Conservation (phyloP, 1,140 invertebrate species). For the Papilio glaucus region DNA sequence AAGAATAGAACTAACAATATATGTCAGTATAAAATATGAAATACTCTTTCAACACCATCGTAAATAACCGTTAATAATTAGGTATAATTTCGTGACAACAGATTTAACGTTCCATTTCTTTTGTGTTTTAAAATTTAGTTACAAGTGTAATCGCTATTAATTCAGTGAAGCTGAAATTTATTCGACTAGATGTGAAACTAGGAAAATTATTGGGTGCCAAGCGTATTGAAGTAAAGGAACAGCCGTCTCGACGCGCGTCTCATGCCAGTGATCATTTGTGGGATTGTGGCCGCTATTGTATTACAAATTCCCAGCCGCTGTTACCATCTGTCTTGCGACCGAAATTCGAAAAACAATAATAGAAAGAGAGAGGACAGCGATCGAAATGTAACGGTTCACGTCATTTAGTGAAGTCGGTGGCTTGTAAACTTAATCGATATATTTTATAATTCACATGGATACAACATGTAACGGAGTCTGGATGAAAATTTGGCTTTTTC, state of each 20-base stretch:
- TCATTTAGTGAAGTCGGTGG: conserved; percentile 40
- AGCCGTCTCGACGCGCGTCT: conserved; percentile 56
- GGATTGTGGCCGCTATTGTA: conserved; percentile 67
- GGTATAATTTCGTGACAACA: conserved; percentile 21
- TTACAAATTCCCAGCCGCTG: conserved; percentile 73
- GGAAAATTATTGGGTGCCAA: conserved; percentile 78
- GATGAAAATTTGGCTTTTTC: not conserved
- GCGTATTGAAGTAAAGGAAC: conserved; percentile 70
- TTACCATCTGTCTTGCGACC: conserved; percentile 71
- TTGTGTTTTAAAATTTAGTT: conserved; percentile 7
- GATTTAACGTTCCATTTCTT: conserved; percentile 31
- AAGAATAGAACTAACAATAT: not conserved
- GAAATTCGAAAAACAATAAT: conserved; percentile 69
- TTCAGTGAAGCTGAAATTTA: conserved; percentile 62
- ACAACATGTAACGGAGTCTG: not conserved
- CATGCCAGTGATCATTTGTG: conserved; percentile 69
- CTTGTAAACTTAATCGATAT: not conserved
- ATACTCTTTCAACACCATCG: not conserved
- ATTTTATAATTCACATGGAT: not conserved
- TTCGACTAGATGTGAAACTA: conserved; percentile 61
- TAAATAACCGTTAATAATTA: conserved; percentile 20
- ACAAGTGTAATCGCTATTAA: conserved; percentile 41
- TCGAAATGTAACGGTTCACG: conserved; percentile 47
- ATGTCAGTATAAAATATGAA: not conserved
- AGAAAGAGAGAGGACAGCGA: conserved; percentile 47